Evolutionary conservation across 2,888 invertebrate species (phyloP), one percentile per base, ranked within the genome.

Genomic region (Drepana falcataria): DNA sequence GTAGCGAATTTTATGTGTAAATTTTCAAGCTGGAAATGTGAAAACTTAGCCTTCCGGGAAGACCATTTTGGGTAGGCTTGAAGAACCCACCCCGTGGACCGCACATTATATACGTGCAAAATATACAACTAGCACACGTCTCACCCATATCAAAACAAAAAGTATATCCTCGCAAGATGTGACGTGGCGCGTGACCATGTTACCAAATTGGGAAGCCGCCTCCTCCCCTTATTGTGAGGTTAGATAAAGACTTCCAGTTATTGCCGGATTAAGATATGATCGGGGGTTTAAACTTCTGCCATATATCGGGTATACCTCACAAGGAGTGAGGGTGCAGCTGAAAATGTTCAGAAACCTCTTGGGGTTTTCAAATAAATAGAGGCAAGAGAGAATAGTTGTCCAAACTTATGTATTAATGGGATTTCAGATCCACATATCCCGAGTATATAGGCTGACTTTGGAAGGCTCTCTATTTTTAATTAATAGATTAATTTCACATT

Each of bases 191-290:
- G 87, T 87, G 87, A 81, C 79, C 55, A 56, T 54, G 59, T 55
- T 83, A 64, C 73, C 58, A 72, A 79, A 59, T 58, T 3, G 57
- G 53, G 56, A 49, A 51, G 40, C 4, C 41, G 52, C 49, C 54
- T 52, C 53, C 51, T 55, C 57, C 57, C 61, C 62, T 53, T 68
- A 65, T 65, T 65, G 64, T 59, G 53, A 61, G 55, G 59, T 59
- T 48, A 69, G 76, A 75, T 77, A 77, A 75, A 78, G 77, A 71
- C 72, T 66, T 77, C 69, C 65, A 57, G 73, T 75, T 80, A 81
- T 81, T 63, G 76, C 71, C 64, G 76, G 81, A 83, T 83, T 82
- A 83, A 80, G 82, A 78, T 75, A 70, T 74, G 73, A 80, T 81
- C 74, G 58, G 71, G 59, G 64, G 71, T 75, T 77, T 75, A 75